Conservation (phyloP, 2,113 vertebrate genomes). For the Beaufortia kweichowensis region DNA sequence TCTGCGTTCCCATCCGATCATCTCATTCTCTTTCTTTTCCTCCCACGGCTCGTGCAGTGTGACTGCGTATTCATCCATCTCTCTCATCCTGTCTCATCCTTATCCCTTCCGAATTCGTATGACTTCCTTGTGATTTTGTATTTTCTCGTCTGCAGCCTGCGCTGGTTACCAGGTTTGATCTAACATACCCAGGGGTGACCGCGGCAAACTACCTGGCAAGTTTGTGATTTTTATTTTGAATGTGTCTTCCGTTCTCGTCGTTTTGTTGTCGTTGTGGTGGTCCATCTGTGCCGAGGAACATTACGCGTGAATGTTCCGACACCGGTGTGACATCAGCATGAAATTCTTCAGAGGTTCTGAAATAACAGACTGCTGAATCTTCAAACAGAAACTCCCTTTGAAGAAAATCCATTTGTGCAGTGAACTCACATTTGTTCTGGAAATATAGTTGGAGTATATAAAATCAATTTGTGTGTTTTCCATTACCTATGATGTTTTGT, state of each 20-base stretch:
- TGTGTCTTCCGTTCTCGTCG: conserved; percentile 38
- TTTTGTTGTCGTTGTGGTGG: conserved; percentile 21
- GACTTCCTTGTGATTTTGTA: conserved; percentile 65
- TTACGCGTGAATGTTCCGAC: conserved; percentile 22
- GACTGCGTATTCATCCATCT: conserved; percentile 46
- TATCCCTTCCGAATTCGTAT: conserved; percentile 38
- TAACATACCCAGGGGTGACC: conserved; percentile 75
- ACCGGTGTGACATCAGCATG: conserved; percentile 30
- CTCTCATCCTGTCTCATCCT: conserved; percentile 31
- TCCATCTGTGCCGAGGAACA: conserved; percentile 28
- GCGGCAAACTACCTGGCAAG: conserved; percentile 79
- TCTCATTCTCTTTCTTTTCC: conserved; percentile 30
- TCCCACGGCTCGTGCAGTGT: conserved; percentile 53
- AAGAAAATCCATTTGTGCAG: conserved; percentile 37
- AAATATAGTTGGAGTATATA: conserved; percentile 4
- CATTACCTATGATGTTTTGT: conserved; percentile 11
- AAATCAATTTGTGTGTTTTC: background rate
- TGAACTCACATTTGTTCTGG: conserved; percentile 7
- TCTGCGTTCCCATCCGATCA: conserved; percentile 1
- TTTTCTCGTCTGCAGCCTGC: conserved; percentile 75
- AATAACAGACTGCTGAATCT: background rate
- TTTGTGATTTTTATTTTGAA: conserved; percentile 63
- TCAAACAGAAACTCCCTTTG: conserved; percentile 14
- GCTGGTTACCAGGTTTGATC: conserved; percentile 78
- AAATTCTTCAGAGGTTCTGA: conserved; percentile 21